Conservation (phyloP, 2,113 vertebrate genomes). For the Otocyon megalotis region DNA sequence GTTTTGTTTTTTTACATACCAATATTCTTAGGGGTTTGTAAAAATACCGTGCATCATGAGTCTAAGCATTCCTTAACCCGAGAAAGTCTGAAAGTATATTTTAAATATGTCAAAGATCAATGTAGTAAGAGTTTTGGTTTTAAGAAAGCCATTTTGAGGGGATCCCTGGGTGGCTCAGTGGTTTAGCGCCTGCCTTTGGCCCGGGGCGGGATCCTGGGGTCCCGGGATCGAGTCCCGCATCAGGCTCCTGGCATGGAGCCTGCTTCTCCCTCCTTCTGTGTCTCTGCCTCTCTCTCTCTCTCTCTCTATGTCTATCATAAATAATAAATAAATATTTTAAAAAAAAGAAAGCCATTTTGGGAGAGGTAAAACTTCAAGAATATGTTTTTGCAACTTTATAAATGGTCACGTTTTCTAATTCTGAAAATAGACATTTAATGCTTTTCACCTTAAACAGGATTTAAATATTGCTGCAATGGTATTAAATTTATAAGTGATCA, state of each 20-base stretch:
- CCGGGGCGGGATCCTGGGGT: no score
- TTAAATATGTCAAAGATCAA: constrained; percentile 26
- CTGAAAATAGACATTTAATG: neutral
- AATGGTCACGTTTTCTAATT: neutral
- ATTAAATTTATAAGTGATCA: neutral
- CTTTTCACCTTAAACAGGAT: neutral
- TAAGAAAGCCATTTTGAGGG: constrained; percentile 16
- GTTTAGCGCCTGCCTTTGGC: no score
- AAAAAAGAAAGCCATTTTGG: neutral
- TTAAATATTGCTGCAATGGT: neutral
- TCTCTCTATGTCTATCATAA: no score
- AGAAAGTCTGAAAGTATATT: neutral
- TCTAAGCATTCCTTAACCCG: neutral
- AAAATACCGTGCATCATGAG: neutral
- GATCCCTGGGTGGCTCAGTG: no score
- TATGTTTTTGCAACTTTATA: neutral
- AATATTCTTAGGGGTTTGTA: neutral
- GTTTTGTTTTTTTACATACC: neutral
- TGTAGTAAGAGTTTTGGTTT: neutral
- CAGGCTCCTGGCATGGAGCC: no score
- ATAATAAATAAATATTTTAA: no score
- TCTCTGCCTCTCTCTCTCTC: no score
- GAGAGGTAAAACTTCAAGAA: neutral
- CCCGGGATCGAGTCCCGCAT: no score
- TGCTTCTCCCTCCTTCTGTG: no score